Percentiles rank a stretch among this genome's conserved stretches.
These are phyloP conservation scores for Pyrrhia umbra DNA, from an alignment of 2,888 invertebrate genomes.

Conservation along the genomic window DNA sequence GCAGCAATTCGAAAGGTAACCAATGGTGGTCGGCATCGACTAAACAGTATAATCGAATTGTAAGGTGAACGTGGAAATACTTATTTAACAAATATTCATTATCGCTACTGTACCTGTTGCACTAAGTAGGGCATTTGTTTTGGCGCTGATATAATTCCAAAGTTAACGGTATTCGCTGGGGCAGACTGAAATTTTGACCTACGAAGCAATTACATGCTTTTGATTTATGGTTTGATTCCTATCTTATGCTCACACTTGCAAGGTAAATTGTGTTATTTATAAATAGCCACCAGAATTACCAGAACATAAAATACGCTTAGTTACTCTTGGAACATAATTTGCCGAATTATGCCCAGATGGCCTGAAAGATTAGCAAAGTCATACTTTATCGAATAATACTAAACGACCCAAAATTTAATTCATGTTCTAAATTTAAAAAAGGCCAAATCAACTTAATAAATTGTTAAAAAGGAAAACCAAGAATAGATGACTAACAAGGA, in stretches of 20 bases:
- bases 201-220: conserved; percentile 7
- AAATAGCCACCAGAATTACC: not conserved
- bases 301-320: not conserved
- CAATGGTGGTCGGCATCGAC: not conserved
- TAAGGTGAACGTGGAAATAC: not conserved
- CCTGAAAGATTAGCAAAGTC: too few species aligned
- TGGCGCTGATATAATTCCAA: conserved; percentile 16
- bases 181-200: conserved; percentile 17
- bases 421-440: too few species aligned
- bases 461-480: not conserved
- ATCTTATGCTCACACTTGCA: conserved; percentile 9
- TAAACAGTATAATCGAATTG: not conserved
- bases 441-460: not conserved
- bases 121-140: conserved; percentile 48
- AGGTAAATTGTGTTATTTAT: not conserved
- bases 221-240: not conserved
- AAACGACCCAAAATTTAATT: too few species aligned
- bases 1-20: conserved; percentile 14
- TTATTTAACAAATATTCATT: conserved; percentile 29
- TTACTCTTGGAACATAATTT: too few species aligned
- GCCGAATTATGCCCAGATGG: too few species aligned
- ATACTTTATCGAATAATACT: too few species aligned
- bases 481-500: conserved; percentile 9
- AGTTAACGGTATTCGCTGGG: conserved; percentile 43
- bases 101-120: conserved; percentile 31